A percentile compares a stretch with the other conserved stretches of the same genome.
phyloP scores from a whole-genome alignment of 2,113 vertebrate genomes.

The Arizona elegans region DNA sequence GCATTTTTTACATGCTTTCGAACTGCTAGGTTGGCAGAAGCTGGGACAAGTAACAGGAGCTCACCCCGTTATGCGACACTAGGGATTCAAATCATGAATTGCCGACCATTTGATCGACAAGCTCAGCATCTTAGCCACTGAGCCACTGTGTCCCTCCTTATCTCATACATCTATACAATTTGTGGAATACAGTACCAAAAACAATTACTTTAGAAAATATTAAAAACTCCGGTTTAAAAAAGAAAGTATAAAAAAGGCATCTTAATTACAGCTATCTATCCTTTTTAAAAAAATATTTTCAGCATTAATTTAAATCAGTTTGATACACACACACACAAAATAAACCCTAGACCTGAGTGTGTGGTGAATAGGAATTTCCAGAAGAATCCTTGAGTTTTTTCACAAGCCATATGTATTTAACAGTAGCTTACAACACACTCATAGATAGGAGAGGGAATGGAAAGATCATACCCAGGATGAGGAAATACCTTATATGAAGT shows the following conservation, averaged over 20 bases:
- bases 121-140: no score
- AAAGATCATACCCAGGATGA: background rate
- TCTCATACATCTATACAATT: background rate
- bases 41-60: no score
- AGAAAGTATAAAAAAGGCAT: background rate
- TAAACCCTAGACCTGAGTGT: background rate
- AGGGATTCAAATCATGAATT: no score
- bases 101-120: no score
- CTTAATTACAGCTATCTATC: background rate
- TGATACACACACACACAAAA: background rate
- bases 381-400: background rate
- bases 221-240: background rate
- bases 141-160: background rate
- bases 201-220: background rate
- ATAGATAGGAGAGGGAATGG: background rate
- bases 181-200: background rate
- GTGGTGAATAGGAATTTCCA: background rate
- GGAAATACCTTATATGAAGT: background rate
- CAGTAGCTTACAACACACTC: background rate
- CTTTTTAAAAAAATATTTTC: background rate
- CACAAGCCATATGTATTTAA: background rate
- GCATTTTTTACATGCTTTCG: no score
- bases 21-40: no score
- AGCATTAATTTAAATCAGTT: background rate
- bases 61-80: no score